Evolutionary conservation across 2,888 invertebrate genomes (phyloP), one percentile per base, ranked within the genome.

Genomic region (Tenthredo amoena): DNA sequence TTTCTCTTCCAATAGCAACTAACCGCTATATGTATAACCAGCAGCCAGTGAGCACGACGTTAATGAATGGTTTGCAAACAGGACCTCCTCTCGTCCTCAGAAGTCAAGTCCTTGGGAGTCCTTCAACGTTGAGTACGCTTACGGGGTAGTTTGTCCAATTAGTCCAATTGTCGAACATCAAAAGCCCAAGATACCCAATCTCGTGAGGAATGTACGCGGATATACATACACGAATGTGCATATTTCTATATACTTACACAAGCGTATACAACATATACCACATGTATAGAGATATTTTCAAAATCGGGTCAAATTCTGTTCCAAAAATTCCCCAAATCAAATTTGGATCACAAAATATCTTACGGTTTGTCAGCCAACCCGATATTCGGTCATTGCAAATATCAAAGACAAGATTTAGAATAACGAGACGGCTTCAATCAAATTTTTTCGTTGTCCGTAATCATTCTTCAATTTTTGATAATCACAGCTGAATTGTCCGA

Each of bases 91-190:
- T 81, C 62, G 81, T 58, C 58, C 58, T 77, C 81, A 18, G 26
- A 55, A 55, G 77, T 68, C 55, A 77, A 77, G 81, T 81, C 81
- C 83, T 83, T 6, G 15, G 86, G 85, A 87, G 88, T 89, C 88
- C 90, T 89, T 88, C 87, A 88, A 85, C 87, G 83, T 87, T 89
- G 87, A 92, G 91, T 92, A 91, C 91, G 89, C 92, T 92, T 89
- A 89, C 89, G 89, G 92, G 92, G 92, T 93, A 90, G 91, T 93
- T 92, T 92, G 90, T 89, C 89, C 91, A 90, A 92, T 92, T 92
- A 92, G 91, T 71, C 81, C 88, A 87, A 91, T 89, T 89, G 87
- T 88, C 89, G 87, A 90, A 86, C 85, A 79, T 83, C 83, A 71
- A 83, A 83, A 83, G 83, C 83, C 40, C 83, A 71, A 83, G 83